These are phyloP conservation scores for Craterocephalus amniculus DNA, from an alignment of 2,797 vertebrate genomes.

Conservation along the genomic window DNA sequence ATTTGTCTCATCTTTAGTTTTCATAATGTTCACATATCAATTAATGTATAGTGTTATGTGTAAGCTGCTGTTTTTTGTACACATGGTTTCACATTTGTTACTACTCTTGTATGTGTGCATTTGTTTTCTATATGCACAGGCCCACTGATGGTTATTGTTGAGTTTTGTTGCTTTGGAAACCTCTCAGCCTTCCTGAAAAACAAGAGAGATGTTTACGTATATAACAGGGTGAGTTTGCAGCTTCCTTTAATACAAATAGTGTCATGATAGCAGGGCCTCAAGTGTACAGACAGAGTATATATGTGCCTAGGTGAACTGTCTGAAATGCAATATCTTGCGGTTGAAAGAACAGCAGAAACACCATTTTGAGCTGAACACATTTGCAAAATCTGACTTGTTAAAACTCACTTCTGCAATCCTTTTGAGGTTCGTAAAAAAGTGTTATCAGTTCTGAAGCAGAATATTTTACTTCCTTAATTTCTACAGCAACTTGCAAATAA, in stretches of 20 bases:
- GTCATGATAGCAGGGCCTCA: neutral
- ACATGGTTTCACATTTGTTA: neutral
- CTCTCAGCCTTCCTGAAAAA: slow-evolving; percentile 93
- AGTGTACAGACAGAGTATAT: neutral
- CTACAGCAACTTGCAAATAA: slow-evolving; percentile 13
- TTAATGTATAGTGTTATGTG: neutral
- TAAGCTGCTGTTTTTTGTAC: slow-evolving; percentile 3
- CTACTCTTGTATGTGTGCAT: neutral
- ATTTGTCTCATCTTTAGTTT: too few species aligned
- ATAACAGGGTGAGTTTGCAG: slow-evolving; percentile 81
- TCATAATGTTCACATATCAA: neutral
- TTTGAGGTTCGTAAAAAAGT: slow-evolving; percentile 35
- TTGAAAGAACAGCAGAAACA: neutral
- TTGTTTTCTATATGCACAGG: slow-evolving; percentile 75
- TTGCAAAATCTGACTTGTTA: slow-evolving; percentile 35
- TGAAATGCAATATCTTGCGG: neutral
- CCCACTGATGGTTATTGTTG: slow-evolving; percentile 95
- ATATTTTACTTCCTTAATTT: slow-evolving; percentile 52
- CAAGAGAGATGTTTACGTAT: slow-evolving; percentile 89
- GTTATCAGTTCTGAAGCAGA: slow-evolving; percentile 43
- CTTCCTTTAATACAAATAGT: neutral
- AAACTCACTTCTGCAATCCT: slow-evolving; percentile 65
- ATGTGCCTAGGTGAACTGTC: neutral
- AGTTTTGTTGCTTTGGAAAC: slow-evolving; percentile 94
- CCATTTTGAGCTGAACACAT: neutral